Conservation (phyloP, 2,113 vertebrate genomes). For the Dicerorhinus sumatrensis region DNA sequence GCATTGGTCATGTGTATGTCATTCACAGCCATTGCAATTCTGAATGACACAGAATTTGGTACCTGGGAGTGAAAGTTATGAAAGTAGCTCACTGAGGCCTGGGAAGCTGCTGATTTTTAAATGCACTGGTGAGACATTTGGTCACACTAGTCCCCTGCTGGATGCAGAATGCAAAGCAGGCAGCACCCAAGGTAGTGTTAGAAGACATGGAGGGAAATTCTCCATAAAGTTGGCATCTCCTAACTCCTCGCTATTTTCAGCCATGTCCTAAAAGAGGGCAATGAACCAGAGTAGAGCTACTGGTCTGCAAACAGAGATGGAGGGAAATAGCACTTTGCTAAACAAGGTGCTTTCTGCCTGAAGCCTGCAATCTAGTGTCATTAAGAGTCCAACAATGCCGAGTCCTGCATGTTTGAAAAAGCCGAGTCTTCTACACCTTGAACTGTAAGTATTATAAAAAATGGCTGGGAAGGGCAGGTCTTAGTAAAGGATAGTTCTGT, state of each 20-base stretch:
- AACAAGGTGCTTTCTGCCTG: not conserved
- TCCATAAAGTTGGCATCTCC: not conserved
- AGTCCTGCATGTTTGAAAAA: not conserved
- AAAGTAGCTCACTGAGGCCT: not conserved
- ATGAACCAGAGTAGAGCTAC: not conserved
- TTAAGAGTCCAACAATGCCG: not conserved
- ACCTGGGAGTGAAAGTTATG: not conserved
- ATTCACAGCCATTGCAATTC: not conserved
- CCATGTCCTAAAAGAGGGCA: not conserved
- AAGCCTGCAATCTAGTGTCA: not conserved
- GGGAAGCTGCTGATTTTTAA: not conserved
- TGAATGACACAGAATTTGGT: constrained; percentile 2
- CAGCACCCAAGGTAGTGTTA: not conserved
- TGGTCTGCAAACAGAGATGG: not conserved
- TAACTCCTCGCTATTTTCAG: not conserved
- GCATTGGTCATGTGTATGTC: not conserved
- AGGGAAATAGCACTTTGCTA: not conserved
- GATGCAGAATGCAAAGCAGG: not conserved
- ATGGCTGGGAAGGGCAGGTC: not conserved
- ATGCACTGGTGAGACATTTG: not conserved
- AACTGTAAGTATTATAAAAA: not conserved
- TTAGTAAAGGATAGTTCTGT: not conserved
- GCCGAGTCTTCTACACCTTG: not conserved
- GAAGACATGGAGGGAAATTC: not conserved
- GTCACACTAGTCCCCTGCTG: not conserved